Percentiles rank a stretch among this genome's conserved stretches.
These are phyloP conservation scores for Clitarchus hookeri DNA, from an alignment of 2,888 invertebrate species.

Conservation along the genomic window DNA sequence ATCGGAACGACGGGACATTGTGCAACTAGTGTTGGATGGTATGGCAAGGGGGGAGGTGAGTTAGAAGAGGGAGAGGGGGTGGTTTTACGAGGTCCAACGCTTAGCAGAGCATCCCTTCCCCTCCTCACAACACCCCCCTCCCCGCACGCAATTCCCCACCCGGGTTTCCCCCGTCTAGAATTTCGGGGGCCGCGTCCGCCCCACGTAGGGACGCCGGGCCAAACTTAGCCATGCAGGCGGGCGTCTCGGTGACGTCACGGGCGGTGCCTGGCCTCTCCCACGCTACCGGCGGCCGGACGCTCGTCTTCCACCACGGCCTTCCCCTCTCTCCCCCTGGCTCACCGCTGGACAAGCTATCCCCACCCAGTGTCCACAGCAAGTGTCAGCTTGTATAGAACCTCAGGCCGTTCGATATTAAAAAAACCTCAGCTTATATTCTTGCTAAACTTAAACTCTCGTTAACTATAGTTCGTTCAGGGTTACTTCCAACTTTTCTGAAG, in stretches of 20 bases:
- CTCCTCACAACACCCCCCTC: not conserved
- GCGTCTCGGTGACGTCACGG: constrained; percentile 10
- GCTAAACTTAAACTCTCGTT: no score
- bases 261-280: constrained; percentile 4
- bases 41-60: not conserved
- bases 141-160: not conserved
- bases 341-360: no score
- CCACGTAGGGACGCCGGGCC: not conserved
- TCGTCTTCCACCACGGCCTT: not conserved
- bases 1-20: not conserved
- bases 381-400: no score
- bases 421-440: no score
- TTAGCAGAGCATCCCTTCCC: no score
- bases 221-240: constrained; percentile 16
- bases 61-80: not conserved
- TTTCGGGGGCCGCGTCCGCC: not conserved
- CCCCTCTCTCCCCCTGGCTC: no score
- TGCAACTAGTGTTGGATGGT: not conserved
- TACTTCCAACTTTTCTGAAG: no score
- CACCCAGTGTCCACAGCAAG: no score
- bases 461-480: no score
- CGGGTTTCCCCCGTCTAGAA: not conserved
- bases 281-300: not conserved
- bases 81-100: not conserved
- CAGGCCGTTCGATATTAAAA: no score